A percentile compares a stretch with the other conserved stretches of the same genome.
Evolutionary conservation across 2,888 invertebrate genomes (phyloP).

Genomic region (Philhelius pedissequus): DNA sequence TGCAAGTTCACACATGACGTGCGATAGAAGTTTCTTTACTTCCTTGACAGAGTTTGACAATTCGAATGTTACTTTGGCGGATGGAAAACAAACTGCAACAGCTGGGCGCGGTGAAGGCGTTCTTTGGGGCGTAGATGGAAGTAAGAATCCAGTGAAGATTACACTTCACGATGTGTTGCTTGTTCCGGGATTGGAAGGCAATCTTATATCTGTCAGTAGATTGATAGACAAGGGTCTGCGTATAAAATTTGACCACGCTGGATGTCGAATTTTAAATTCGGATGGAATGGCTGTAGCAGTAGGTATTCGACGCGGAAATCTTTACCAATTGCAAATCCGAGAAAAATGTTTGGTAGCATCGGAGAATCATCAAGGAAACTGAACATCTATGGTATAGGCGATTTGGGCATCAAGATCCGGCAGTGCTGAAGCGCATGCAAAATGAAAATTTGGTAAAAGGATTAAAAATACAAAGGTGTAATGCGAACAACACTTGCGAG

Average conservation of each 20-base stretch:
- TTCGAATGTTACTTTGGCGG: no score
- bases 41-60: no score
- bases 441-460: background rate
- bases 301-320: background rate
- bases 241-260: no score
- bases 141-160: background rate
- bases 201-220: no score
- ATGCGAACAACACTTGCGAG: background rate
- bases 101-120: no score
- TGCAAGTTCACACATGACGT: background rate
- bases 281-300: background rate
- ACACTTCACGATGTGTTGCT: background rate
- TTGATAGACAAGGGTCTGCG: no score
- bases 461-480: background rate
- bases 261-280: background rate
- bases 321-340: background rate
- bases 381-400: constrained; percentile 19
- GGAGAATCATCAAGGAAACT: background rate
- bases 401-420: constrained; percentile 1
- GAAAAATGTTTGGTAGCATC: background rate
- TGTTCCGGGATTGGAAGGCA: background rate
- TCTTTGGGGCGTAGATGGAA: background rate
- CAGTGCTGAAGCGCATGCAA: background rate
- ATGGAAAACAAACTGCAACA: no score
- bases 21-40: no score